These are phyloP conservation scores for Melopsittacus undulatus DNA, from an alignment of 2,797 vertebrate genomes.

Conservation along the genomic window DNA sequence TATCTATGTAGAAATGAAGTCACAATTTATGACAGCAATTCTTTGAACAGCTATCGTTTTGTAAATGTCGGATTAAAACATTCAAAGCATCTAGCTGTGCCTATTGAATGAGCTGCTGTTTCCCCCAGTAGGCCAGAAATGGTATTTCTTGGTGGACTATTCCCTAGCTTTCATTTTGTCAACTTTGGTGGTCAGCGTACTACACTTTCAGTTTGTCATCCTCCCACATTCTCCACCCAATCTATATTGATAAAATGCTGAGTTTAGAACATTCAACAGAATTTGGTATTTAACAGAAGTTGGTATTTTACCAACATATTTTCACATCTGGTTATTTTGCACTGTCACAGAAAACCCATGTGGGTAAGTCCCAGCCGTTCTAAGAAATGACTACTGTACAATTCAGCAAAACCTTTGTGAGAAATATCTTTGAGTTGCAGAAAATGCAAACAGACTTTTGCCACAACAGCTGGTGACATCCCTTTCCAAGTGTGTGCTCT, in stretches of 20 bases:
- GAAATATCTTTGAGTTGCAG: background rate
- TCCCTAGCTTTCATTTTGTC: background rate
- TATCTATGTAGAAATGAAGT: background rate
- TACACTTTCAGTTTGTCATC: background rate
- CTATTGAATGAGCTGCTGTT: background rate
- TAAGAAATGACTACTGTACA: background rate
- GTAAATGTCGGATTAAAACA: background rate
- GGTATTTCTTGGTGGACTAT: background rate
- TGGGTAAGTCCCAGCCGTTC: background rate
- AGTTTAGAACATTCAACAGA: background rate
- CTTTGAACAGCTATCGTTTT: background rate
- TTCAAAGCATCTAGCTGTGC: background rate
- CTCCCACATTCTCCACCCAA: background rate
- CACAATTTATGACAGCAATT: background rate
- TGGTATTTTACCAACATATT: background rate
- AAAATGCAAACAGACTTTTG: background rate
- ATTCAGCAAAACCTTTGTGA: background rate
- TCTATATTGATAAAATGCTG: background rate
- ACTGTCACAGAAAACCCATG: background rate
- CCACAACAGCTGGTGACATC: background rate
- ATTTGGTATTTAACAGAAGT: background rate
- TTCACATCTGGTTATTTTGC: background rate
- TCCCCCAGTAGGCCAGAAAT: background rate
- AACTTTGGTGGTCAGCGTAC: background rate
- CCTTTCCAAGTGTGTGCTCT: background rate